phyloP scores from a whole-genome alignment of 2,888 invertebrate genomes.

The Muschampia plurimacula region DNA sequence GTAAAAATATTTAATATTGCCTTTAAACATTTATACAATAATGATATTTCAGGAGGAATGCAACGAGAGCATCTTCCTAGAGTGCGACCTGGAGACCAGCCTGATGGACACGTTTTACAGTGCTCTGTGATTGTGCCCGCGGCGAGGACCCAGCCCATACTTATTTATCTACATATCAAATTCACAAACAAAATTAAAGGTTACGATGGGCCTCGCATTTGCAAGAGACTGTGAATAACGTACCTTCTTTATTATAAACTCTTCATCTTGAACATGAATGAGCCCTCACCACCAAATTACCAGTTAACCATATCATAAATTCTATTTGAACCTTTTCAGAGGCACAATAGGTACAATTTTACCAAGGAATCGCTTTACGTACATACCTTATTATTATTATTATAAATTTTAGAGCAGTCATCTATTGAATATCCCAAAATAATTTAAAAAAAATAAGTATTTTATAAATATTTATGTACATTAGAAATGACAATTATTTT shows the following conservation, averaged over 20 bases:
- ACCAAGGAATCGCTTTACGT: conserved; percentile 81
- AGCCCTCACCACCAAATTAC: conserved; percentile 38
- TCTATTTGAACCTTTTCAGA: conserved; percentile 57
- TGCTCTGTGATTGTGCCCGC: conserved; percentile 67
- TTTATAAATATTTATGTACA: conserved; percentile 64
- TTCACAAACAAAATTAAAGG: conserved; percentile 19
- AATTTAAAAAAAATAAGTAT: conserved; percentile 53
- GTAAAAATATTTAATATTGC: no score
- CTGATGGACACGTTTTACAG: conserved; percentile 81
- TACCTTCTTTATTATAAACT: conserved; percentile 15
- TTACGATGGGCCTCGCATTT: conserved; percentile 8
- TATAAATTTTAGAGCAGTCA: conserved; percentile 61
- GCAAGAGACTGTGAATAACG: neutral
- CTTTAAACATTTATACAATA: no score
- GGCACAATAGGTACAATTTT: conserved; percentile 67
- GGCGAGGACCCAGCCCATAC: conserved; percentile 25
- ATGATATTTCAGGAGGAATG: conserved; percentile 74
- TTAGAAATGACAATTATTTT: conserved; percentile 62
- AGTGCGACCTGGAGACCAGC: conserved; percentile 77
- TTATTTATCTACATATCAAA: conserved; percentile 24
- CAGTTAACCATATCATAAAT: conserved; percentile 60
- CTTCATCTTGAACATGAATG: conserved; percentile 1
- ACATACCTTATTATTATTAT: conserved; percentile 58
- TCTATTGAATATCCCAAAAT: conserved; percentile 61
- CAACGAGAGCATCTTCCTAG: conserved; percentile 78